Evolutionary conservation across 1,140 invertebrate genomes (phyloP), one percentile per base, ranked within the genome.

Genomic region (Globodera ellingtonae): DNA sequence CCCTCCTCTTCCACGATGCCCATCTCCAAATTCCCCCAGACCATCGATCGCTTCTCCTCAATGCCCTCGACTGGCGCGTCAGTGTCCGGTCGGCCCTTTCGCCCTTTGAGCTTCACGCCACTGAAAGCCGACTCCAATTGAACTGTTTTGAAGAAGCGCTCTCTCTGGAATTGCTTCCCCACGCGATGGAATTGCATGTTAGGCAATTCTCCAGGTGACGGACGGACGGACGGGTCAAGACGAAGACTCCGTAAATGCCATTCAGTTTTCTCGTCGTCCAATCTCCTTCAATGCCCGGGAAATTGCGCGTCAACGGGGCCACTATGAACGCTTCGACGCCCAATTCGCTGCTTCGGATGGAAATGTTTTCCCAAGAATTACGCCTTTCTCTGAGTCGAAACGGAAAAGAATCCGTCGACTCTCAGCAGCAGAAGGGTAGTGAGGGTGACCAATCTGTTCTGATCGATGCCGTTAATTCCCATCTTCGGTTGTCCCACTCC

Each of bases 71-170:
- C 9, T 77, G 75, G 75, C 75, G 75, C 24, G 75, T 77, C 48
- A 48, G 21, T 48, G 69, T 77, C 44, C 69, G 47, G 65, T 77
- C 75, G n/a, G 21, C 69, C 46, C 24, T 67, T 24, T 77, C 75
- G 9, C 75, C 75, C 21, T 77, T 77, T 67, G 75, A 77, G 47
- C 35, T 77, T 24, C 62, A 69, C 21, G 79, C 72, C 48, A 62
- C 52, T n/a, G 71, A 78, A 15, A 18, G 44, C 50, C 50, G 56
- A 50, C 59, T 80, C 44, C 66, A 48, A 52, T 70, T 80, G n/a
- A 75, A 80, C 48, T 80, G 79, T 67, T 76, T 73, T 21, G 48
- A 78, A 15, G 79, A 80, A 24, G 47, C 62, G 4, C 66, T 72
- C 35, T 66, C 50, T 10, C 13, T 80, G 48, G 46, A 46, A 13